Percentiles rank a stretch among this genome's conserved stretches.
Conservation (phyloP, 2,888 invertebrate genomes). For the Coenonympha glycerion region DNA sequence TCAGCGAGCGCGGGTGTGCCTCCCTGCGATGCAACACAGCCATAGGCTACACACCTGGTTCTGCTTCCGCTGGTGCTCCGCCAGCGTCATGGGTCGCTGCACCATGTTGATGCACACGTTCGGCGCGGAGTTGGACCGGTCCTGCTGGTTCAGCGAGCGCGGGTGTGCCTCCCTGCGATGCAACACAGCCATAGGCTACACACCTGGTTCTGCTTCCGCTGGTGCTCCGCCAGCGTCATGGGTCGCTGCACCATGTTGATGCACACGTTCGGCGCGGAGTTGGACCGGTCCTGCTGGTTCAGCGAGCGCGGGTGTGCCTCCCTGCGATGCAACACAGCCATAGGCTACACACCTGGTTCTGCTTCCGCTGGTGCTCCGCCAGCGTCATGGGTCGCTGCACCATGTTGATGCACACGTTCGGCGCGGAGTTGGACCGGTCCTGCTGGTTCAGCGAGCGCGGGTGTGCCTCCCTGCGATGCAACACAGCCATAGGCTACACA, state of each 20-base stretch:
- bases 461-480: no score
- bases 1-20: constrained; percentile 86
- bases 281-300: constrained; percentile 94
- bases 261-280: constrained; percentile 98
- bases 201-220: constrained; percentile 61
- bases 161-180: no score
- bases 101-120: constrained; percentile 95
- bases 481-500: no score
- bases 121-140: constrained; percentile 97
- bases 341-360: constrained; percentile 55
- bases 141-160: constrained; percentile 87
- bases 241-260: constrained; percentile 82
- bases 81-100: constrained; percentile 68
- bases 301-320: constrained; percentile 86
- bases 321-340: no score
- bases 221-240: constrained; percentile 71
- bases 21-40: no score
- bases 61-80: constrained; percentile 68
- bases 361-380: constrained; percentile 69
- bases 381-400: constrained; percentile 72
- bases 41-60: constrained; percentile 55
- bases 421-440: constrained; percentile 97
- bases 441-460: constrained; percentile 88
- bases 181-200: no score
- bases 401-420: constrained; percentile 96